phyloP scores from a whole-genome alignment of 2,113 vertebrate species.

The Dissostichus mawsoni region DNA sequence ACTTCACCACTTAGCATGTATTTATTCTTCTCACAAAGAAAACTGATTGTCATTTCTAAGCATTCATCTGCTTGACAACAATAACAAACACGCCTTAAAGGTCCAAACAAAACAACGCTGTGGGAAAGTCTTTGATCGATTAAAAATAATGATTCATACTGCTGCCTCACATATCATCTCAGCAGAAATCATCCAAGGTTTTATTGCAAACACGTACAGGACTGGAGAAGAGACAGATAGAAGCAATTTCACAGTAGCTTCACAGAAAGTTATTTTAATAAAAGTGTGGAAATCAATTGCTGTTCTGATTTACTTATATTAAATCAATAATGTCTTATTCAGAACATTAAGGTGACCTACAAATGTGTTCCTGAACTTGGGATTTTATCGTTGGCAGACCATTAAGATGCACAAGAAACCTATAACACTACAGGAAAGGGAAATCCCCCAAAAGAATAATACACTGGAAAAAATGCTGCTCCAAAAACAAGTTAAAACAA shows the following conservation, averaged over 20 bases:
- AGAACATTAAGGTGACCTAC: neutral
- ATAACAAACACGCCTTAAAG: neutral
- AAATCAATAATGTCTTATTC: neutral
- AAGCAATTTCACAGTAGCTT: neutral
- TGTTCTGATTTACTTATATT: constrained; percentile 10
- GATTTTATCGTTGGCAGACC: too few relatives aligned
- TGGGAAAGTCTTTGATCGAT: neutral
- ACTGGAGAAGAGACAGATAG: neutral
- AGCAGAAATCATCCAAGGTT: neutral
- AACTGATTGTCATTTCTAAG: neutral
- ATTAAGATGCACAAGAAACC: too few relatives aligned
- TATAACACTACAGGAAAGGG: too few relatives aligned
- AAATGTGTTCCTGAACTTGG: neutral
- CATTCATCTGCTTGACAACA: neutral
- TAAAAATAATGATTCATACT: neutral
- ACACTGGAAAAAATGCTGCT: too few relatives aligned
- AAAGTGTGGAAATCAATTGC: neutral
- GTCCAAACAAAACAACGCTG: neutral
- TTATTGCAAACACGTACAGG: neutral
- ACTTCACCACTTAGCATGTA: too few relatives aligned
- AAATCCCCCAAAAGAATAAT: too few relatives aligned
- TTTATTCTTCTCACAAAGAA: too few relatives aligned
- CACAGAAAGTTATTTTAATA: neutral
- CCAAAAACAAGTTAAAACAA: too few relatives aligned
- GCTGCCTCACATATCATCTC: neutral